These are phyloP conservation scores for Hydrophis major DNA, from an alignment of 2,797 vertebrate genomes.

Conservation along the genomic window DNA sequence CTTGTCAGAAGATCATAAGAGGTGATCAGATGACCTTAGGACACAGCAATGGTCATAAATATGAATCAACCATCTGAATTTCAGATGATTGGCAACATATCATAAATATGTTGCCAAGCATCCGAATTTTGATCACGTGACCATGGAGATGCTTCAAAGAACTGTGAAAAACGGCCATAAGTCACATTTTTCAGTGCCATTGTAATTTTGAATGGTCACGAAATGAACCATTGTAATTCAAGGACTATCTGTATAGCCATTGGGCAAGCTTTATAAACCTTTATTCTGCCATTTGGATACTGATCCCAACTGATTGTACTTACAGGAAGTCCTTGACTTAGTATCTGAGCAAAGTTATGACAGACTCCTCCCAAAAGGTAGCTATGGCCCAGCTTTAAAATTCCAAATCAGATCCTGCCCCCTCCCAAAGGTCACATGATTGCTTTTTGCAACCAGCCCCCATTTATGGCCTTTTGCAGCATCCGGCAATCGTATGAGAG, in stretches of 20 bases:
- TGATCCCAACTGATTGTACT: background rate
- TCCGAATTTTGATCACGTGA: background rate
- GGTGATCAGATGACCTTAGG: background rate
- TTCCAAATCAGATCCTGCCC: background rate
- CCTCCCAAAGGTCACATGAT: background rate
- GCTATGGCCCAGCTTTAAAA: background rate
- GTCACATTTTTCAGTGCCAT: background rate
- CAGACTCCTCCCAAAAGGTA: background rate
- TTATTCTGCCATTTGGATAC: background rate
- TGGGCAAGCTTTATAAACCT: background rate
- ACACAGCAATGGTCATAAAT: background rate
- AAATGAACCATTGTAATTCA: background rate
- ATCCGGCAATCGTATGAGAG: background rate
- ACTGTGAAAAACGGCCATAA: background rate
- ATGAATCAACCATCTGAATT: background rate
- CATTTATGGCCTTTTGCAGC: background rate
- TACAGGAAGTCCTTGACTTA: background rate
- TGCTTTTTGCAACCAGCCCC: background rate
- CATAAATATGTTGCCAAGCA: background rate
- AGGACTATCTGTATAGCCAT: background rate
- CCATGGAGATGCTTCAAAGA: background rate
- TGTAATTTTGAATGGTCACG: background rate
- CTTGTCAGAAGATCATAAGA: background rate
- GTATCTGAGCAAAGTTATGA: background rate
- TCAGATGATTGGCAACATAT: too few relatives aligned